These are phyloP conservation scores for Argentina silus DNA, from an alignment of 2,797 vertebrate genomes.

Conservation along the genomic window DNA sequence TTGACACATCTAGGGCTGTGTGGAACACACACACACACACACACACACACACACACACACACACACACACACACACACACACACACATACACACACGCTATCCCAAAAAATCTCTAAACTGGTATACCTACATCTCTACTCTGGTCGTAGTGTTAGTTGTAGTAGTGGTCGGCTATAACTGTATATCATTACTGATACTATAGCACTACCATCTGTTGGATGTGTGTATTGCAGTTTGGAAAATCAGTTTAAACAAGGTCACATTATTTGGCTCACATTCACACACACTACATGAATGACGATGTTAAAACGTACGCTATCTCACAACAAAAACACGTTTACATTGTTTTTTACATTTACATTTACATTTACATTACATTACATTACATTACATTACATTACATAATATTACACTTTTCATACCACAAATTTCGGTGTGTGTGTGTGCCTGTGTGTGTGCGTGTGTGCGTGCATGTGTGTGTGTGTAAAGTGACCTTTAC, in stretches of 20 bases:
- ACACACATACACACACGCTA: too few relatives aligned
- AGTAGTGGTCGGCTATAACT: neutral
- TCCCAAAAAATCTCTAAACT: too few relatives aligned
- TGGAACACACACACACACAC: neutral
- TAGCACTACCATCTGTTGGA: slow-evolving; percentile 4
- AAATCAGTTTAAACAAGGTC: neutral
- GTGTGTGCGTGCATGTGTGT: slow-evolving; percentile 6
- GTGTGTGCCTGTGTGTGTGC: neutral
- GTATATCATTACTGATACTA: neutral
- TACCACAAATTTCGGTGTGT: neutral
- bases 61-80: too few relatives aligned
- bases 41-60: too few relatives aligned
- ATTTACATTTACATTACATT: too few relatives aligned
- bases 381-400: neutral
- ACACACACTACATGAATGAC: neutral
- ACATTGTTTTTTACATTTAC: too few relatives aligned
- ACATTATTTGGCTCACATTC: neutral
- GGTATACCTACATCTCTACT: too few relatives aligned
- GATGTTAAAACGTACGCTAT: neutral
- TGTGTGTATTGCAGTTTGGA: neutral
- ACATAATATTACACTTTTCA: neutral
- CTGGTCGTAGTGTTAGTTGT: too few relatives aligned
- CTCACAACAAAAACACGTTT: too few relatives aligned
- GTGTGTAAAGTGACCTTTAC: slow-evolving; percentile 62
- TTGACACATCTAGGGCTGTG: neutral